A percentile compares a stretch with the other conserved stretches of the same genome.
Conservation (phyloP, 2,888 invertebrate species). For the Trissonchulus sp. region DNA sequence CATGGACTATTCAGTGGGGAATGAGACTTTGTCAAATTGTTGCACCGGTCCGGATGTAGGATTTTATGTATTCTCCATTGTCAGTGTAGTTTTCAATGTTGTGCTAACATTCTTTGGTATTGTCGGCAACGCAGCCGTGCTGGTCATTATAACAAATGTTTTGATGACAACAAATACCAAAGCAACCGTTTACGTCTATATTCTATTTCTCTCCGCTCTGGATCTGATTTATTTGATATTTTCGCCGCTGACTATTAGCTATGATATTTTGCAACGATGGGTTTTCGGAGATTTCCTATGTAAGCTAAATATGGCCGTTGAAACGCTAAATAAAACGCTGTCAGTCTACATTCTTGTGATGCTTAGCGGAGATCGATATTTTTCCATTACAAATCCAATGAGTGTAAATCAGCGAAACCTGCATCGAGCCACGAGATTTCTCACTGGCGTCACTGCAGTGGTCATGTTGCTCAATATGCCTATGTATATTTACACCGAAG, state of each 20-base stretch:
- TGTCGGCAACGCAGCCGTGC: slow-evolving; percentile 29
- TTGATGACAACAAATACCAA: background rate
- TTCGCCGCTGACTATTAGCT: slow-evolving; percentile 16
- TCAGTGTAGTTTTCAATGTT: slow-evolving; percentile 3
- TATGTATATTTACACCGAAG: slow-evolving; percentile 29
- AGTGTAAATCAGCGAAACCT: slow-evolving; percentile 5
- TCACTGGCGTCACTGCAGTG: background rate
- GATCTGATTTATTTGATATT: slow-evolving; percentile 23
- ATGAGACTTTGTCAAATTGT: background rate
- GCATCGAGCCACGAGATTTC: background rate
- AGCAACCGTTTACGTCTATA: slow-evolving; percentile 31
- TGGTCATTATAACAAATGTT: slow-evolving; percentile 20
- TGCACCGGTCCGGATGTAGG: background rate
- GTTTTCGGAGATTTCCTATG: slow-evolving; percentile 29
- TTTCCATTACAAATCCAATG: slow-evolving; percentile 31
- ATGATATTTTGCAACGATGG: slow-evolving; percentile 8
- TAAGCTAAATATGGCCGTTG: slow-evolving; percentile 19
- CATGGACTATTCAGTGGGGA: too few species aligned
- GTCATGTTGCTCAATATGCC: slow-evolving; percentile 21
- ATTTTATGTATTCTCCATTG: slow-evolving; percentile 12
- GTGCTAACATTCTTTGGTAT: slow-evolving; percentile 14
- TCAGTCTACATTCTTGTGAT: slow-evolving; percentile 32
- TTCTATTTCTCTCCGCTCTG: slow-evolving; percentile 27
- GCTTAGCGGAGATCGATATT: slow-evolving; percentile 32
- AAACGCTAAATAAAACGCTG: slow-evolving; percentile 32